Percentiles rank a stretch among this genome's conserved stretches.
phyloP scores from a whole-genome alignment of 2,797 vertebrate species.

The Xyrichtys novacula region DNA sequence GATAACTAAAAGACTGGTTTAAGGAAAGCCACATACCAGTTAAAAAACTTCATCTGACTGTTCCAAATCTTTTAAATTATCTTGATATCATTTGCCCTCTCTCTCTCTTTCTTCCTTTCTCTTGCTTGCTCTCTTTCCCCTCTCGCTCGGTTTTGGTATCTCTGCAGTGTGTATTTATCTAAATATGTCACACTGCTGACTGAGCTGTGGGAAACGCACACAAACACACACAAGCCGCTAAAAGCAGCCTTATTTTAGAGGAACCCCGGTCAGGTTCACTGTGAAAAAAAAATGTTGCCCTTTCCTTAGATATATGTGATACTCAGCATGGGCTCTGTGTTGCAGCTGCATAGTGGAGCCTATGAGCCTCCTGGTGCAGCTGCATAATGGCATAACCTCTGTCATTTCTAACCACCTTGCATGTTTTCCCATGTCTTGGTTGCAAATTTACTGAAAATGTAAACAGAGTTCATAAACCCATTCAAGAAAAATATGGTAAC shows the following conservation, averaged over 20 bases:
- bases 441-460: background rate
- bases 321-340: conserved; percentile 52
- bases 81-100: conserved; percentile 4
- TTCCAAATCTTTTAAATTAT: conserved; percentile 29
- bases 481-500: background rate
- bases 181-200: conserved; percentile 82
- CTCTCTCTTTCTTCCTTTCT: conserved; percentile 1
- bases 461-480: background rate
- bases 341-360: conserved; percentile 53
- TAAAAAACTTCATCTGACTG: background rate
- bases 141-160: conserved; percentile 63
- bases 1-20: too few relatives aligned
- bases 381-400: conserved; percentile 10
- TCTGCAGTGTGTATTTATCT: conserved; percentile 84
- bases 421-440: conserved; percentile 5
- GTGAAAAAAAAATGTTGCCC: conserved; percentile 55
- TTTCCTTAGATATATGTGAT: conserved; percentile 59
- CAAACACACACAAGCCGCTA: conserved; percentile 53
- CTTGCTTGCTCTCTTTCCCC: conserved; percentile 36
- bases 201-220: conserved; percentile 71
- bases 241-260: conserved; percentile 77
- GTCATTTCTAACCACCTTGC: conserved; percentile 11
- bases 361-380: conserved; percentile 25
- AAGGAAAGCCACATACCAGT: too few relatives aligned
- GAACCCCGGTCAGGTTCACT: conserved; percentile 66